phyloP scores from a whole-genome alignment of 2,888 invertebrate species.

The Macaria notata region DNA sequence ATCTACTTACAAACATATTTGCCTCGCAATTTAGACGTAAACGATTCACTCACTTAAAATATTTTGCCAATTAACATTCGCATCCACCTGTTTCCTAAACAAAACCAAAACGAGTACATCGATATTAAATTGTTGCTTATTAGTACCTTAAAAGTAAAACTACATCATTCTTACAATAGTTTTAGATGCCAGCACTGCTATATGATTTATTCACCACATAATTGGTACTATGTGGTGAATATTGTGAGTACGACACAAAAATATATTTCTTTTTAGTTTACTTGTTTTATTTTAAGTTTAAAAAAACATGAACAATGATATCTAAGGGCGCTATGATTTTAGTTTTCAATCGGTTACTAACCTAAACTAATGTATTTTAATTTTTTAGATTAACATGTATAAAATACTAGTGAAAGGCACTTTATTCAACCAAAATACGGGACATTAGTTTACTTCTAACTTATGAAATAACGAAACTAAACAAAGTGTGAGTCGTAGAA shows the following conservation, averaged over 20 bases:
- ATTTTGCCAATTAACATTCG: neutral
- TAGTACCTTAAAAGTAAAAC: neutral
- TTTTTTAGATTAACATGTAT: slow-evolving; percentile 2
- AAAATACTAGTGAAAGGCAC: slow-evolving; percentile 50
- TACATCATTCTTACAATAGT: neutral
- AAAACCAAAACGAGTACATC: slow-evolving; percentile 5
- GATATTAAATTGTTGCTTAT: neutral
- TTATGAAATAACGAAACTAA: slow-evolving; percentile 27
- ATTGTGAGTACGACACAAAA: slow-evolving; percentile 8
- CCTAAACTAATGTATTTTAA: slow-evolving; percentile 18
- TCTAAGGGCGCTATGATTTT: too few relatives aligned
- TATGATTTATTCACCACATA: slow-evolving; percentile 6
- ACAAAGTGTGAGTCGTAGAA: slow-evolving; percentile 16
- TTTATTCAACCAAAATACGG: slow-evolving; percentile 42
- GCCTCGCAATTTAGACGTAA: neutral
- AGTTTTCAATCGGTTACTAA: neutral
- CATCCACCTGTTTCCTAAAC: slow-evolving; percentile 4
- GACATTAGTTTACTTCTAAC: slow-evolving; percentile 19
- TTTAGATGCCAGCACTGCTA: slow-evolving; percentile 9
- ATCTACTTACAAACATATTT: too few relatives aligned
- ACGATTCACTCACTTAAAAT: neutral
- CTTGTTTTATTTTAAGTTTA: too few relatives aligned
- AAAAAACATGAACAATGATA: too few relatives aligned
- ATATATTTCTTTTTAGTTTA: neutral
- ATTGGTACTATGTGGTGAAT: slow-evolving; percentile 20